Conservation (phyloP, 2,113 vertebrate species). For the Hippolais icterina region DNA sequence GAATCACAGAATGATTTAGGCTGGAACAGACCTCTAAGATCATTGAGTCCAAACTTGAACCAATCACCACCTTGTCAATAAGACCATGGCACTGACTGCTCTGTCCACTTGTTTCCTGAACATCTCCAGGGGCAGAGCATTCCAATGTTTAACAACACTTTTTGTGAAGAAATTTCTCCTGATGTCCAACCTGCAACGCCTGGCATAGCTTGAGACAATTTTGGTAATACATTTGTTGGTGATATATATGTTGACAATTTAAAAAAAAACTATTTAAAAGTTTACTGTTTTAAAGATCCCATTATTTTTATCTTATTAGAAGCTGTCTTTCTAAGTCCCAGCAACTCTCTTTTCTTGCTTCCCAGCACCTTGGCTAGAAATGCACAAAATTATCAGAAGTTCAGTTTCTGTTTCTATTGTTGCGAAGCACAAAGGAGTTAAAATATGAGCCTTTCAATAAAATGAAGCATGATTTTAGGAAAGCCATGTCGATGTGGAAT, state of each 20-base stretch:
- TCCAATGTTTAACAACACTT: not conserved
- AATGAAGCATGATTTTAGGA: not conserved
- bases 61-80: not conserved
- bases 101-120: not conserved
- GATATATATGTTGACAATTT: not conserved
- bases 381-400: not conserved
- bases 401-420: not conserved
- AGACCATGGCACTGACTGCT: not conserved
- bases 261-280: no score
- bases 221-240: not conserved
- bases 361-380: not conserved
- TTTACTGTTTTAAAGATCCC: not conserved
- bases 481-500: not conserved
- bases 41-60: not conserved
- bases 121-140: not conserved
- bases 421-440: not conserved
- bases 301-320: not conserved
- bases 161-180: not conserved
- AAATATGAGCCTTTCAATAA: not conserved
- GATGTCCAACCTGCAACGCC: not conserved
- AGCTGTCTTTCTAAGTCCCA: not conserved
- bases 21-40: not conserved
- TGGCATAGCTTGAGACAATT: not conserved
- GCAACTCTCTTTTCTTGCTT: not conserved
- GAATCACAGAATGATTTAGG: not conserved